phyloP scores from a whole-genome alignment of 2,113 vertebrate genomes.

The Chaetops frenatus region DNA sequence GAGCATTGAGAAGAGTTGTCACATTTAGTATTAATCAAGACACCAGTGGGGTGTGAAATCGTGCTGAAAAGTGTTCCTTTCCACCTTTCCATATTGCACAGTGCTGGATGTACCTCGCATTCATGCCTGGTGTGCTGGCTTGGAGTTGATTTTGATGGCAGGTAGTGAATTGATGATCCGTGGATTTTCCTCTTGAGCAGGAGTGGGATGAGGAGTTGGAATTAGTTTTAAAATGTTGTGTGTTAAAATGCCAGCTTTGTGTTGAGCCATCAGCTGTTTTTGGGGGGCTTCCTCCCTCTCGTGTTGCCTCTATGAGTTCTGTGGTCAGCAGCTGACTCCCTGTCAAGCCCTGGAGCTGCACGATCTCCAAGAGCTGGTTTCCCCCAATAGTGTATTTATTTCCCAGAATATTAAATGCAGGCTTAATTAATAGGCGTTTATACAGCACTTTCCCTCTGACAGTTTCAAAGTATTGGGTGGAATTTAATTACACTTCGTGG shows the following conservation, averaged over 20 bases:
- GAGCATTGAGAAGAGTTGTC: background rate
- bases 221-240: background rate
- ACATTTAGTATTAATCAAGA: background rate
- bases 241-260: background rate
- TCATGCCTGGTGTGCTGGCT: background rate
- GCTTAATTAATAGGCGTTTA: conserved; percentile 33
- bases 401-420: conserved; percentile 20
- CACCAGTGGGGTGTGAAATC: background rate
- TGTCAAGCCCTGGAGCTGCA: background rate
- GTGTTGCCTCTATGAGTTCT: background rate
- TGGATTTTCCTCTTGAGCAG: background rate
- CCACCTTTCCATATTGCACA: background rate
- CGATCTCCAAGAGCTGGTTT: background rate
- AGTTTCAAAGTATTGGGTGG: background rate
- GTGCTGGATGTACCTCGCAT: background rate
- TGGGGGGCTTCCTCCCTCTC: background rate
- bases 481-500: conserved; percentile 38
- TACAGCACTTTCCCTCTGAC: conserved; percentile 15
- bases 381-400: background rate
- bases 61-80: background rate
- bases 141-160: background rate
- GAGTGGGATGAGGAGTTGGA: background rate
- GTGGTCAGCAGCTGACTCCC: background rate
- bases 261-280: background rate
- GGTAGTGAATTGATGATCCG: background rate